These are phyloP conservation scores for Drosophila ustulata DNA, from an alignment of 2,888 invertebrate genomes.

Conservation along the genomic window DNA sequence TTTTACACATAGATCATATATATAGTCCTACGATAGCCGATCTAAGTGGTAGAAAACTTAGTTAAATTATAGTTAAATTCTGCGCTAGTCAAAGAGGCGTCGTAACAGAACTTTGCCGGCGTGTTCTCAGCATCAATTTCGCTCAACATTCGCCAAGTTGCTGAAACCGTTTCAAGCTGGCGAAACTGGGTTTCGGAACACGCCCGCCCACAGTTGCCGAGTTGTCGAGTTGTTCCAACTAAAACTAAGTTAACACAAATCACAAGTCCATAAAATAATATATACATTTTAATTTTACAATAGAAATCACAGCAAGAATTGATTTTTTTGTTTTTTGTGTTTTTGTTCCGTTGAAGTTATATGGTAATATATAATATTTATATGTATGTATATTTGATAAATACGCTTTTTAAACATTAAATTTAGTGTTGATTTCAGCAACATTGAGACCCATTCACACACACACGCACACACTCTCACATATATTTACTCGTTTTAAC, in stretches of 20 bases:
- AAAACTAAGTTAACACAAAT: conserved; percentile 72
- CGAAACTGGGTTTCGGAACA: conserved; percentile 13
- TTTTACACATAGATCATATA: conserved; percentile 27
- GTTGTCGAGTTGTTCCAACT: conserved; percentile 40
- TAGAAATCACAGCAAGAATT: conserved; percentile 82
- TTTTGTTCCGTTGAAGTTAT: conserved; percentile 30
- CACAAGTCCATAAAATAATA: conserved; percentile 63
- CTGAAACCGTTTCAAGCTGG: neutral
- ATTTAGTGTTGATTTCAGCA: conserved; percentile 75
- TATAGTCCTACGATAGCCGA: conserved; percentile 35
- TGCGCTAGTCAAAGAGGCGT: conserved; percentile 20
- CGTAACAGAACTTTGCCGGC: conserved; percentile 1
- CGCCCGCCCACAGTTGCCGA: conserved; percentile 17
- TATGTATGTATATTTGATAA: conserved; percentile 27
- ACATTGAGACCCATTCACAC: conserved; percentile 66
- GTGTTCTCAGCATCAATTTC: conserved; percentile 29
- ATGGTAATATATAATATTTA: conserved; percentile 6
- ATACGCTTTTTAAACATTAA: conserved; percentile 31
- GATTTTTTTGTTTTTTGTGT: conserved; percentile 45
- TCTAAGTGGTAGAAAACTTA: conserved; percentile 37
- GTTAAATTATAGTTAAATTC: conserved; percentile 55
- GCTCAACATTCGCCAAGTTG: neutral
- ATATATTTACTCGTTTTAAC: conserved; percentile 12
- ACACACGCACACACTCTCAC: neutral
- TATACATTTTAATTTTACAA: conserved; percentile 62